Base-by-base conservation (phyloP, 1,140 invertebrate species). In the Thaumatotibia leucotreta region DNA sequence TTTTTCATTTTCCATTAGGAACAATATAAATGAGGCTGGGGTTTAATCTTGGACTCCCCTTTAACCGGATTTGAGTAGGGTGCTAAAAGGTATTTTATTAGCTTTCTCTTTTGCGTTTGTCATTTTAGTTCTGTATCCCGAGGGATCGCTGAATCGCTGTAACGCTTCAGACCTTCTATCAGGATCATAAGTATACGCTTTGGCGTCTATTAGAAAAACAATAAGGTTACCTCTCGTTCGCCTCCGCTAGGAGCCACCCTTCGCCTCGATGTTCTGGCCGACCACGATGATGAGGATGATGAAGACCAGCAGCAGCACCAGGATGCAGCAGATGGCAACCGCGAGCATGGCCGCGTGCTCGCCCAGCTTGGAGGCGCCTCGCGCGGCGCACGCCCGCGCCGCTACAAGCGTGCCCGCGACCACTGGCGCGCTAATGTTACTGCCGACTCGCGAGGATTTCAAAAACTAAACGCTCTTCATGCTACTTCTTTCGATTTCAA, bases 221-320 rank as follows among this genome's bases (percentile, higher is more conserved):
- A 20, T n/a, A 9, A 45, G 8, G 6, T 1, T 45, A 45, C 39
- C 39, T 45, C 39, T 45, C 17, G 17, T 17, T 83, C 74, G 75
- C 64, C 63, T 68, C 68, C 77, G 85, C 86, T 89, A 90, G 76
- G 86, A 90, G 67, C 88, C 92, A 82, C 91, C 92, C 72, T 93
- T 93, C 35, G 88, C 89, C 78, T 93, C 92, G 75, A 95, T 94
- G 74, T 93, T 93, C 86, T 95, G 94, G 5, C 95, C 95, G 31
- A 95, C 93, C 32, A 95, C 94, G 70, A 96, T 95, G 85, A 96
- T 96, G 78, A 96, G 93, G 58, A 96, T 92, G 67, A 96, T 95
- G 92, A 96, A 96, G 66, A 95, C 95, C 67, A 94, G 93, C 74
- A 96, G 91, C 66, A 96, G 92, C 71, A 96, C 94, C 64, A 96